Evolutionary conservation across 2,797 vertebrate species (phyloP).

Genomic region (Acipenser oxyrinchus): DNA sequence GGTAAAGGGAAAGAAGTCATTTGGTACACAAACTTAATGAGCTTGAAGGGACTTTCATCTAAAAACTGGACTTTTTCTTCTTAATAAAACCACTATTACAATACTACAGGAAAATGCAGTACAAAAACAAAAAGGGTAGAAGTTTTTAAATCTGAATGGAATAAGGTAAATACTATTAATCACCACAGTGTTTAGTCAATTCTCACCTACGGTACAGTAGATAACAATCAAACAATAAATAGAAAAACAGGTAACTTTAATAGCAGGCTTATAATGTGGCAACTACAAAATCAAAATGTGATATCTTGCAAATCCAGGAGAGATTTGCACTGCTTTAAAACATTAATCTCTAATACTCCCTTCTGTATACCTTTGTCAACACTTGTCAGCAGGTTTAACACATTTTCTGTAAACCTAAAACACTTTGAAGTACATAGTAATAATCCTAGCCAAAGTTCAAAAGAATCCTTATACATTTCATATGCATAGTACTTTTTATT

Average conservation of each 20-base stretch:
- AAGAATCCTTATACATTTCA: not conserved
- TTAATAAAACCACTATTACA: no score
- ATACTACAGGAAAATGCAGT: no score
- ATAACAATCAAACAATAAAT: no score
- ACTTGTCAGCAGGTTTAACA: no score
- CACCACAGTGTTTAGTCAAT: slow-evolving; percentile 1
- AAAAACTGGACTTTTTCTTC: no score
- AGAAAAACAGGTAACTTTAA: no score
- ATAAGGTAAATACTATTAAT: slow-evolving; percentile 31
- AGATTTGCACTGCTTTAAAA: not conserved
- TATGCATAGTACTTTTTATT: slow-evolving; percentile 1
- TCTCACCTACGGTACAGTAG: no score
- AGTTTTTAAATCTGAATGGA: slow-evolving; percentile 35
- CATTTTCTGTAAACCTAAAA: no score
- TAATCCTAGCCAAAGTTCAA: slow-evolving; percentile 1
- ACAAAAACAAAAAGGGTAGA: slow-evolving; percentile 40
- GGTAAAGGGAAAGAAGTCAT: slow-evolving; percentile 43
- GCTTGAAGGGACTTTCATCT: slow-evolving; percentile 19
- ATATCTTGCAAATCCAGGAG: no score
- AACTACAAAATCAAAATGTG: no score
- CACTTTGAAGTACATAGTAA: not conserved
- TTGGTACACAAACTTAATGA: slow-evolving; percentile 52
- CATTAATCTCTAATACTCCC: not conserved
- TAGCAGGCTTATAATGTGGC: no score
- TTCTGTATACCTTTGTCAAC: not conserved